Evolutionary conservation across 2,113 vertebrate species (phyloP).

Genomic region (Istiophorus platypterus): DNA sequence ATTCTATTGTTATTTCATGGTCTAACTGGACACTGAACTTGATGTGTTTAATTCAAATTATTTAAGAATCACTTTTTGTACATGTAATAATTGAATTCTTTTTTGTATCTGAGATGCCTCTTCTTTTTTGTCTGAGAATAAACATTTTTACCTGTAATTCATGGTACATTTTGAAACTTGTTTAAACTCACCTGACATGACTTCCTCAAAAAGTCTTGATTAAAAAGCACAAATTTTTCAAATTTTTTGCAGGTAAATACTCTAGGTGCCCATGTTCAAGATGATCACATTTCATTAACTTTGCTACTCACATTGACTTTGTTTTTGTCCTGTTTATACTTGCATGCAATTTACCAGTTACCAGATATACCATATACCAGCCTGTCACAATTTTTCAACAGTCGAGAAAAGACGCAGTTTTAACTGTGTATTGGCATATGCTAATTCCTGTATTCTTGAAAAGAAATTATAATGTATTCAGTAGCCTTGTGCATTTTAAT

Average conservation of each 20-base stretch:
- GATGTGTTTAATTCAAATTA: not conserved
- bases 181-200: not conserved
- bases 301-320: not conserved
- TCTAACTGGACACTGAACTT: not conserved
- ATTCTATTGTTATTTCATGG: not conserved
- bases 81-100: not conserved
- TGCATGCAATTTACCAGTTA: not conserved
- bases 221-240: not conserved
- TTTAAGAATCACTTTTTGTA: not conserved
- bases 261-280: not conserved
- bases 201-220: not conserved
- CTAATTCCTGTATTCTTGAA: not conserved
- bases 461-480: slow-evolving; percentile 1
- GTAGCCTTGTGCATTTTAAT: not conserved
- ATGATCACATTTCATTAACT: not conserved
- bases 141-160: too few relatives aligned
- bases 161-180: not conserved
- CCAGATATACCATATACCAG: not conserved
- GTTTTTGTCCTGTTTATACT: not conserved
- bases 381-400: not conserved
- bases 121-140: not conserved
- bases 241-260: not conserved
- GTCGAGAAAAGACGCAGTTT: not conserved
- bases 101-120: not conserved
- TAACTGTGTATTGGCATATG: not conserved